Percentiles rank a stretch among this genome's conserved stretches.
These are phyloP conservation scores for Aspidiotus destructor DNA, from an alignment of 2,888 invertebrate genomes.

Conservation along the genomic window DNA sequence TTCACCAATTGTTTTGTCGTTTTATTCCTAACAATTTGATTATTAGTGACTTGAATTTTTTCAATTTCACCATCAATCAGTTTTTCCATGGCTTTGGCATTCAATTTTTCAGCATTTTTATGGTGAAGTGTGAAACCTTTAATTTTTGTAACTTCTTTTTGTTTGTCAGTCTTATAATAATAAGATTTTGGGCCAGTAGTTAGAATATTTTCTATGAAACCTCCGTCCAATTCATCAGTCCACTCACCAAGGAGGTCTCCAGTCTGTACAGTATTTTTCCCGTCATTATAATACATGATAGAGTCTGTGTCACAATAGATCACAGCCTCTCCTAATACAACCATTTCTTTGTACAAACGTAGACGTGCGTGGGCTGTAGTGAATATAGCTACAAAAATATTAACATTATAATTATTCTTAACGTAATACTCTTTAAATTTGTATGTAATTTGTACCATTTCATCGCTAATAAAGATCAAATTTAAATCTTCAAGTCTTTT, in stretches of 20 bases:
- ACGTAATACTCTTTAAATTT: conserved; percentile 15
- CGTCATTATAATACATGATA: conserved; percentile 9
- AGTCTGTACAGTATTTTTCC: conserved; percentile 24
- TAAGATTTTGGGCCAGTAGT: conserved; percentile 6
- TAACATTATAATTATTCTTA: neutral
- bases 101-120: conserved; percentile 7
- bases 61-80: neutral
- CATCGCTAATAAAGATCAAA: conserved; percentile 13
- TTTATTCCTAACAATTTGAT: conserved; percentile 5
- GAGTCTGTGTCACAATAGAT: conserved; percentile 13
- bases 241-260: conserved; percentile 28
- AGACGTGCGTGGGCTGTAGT: neutral
- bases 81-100: neutral
- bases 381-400: conserved; percentile 1
- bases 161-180: conserved; percentile 13
- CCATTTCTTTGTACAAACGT: neutral
- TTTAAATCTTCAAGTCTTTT: conserved; percentile 9
- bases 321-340: conserved; percentile 1
- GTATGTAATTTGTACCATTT: conserved; percentile 15
- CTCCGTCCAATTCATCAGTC: conserved; percentile 11
- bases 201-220: conserved; percentile 4
- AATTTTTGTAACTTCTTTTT: conserved; percentile 8
- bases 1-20: conserved; percentile 1
- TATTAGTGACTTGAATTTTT: neutral
- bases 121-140: conserved; percentile 27